phyloP scores from a whole-genome alignment of 1,140 invertebrate species.

The Micrasema minimum region DNA sequence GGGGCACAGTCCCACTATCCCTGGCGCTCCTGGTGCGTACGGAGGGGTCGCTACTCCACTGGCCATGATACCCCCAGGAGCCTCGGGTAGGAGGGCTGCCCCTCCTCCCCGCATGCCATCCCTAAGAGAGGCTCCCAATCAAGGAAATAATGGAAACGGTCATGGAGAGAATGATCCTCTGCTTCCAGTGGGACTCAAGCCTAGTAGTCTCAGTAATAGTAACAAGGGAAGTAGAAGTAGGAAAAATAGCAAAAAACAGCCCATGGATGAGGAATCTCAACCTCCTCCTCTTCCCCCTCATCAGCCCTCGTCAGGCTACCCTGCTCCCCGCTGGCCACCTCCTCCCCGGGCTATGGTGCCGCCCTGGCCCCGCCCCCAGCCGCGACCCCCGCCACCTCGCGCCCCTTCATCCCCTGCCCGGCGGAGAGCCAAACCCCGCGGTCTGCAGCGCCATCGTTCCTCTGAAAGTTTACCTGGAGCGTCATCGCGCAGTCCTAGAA shows the following conservation, averaged over 20 bases:
- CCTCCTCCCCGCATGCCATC: slow-evolving; percentile 61
- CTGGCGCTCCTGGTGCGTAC: slow-evolving; percentile 66
- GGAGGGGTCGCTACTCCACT: slow-evolving; percentile 77
- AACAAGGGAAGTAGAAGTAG: slow-evolving; percentile 60
- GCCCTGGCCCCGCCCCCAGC: slow-evolving; percentile 68
- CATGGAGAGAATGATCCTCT: slow-evolving; percentile 76
- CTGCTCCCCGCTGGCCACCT: slow-evolving; percentile 62
- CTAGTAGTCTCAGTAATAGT: slow-evolving; percentile 63
- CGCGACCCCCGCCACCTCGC: slow-evolving; percentile 59
- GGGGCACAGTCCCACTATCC: slow-evolving; percentile 56
- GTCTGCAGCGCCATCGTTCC: slow-evolving; percentile 69
- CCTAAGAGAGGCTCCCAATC: slow-evolving; percentile 57
- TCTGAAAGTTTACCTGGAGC: slow-evolving; percentile 73
- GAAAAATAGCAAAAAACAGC: slow-evolving; percentile 55
- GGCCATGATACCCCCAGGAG: slow-evolving; percentile 70
- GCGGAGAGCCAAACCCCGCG: slow-evolving; percentile 47
- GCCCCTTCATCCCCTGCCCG: slow-evolving; percentile 58
- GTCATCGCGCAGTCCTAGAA: slow-evolving; percentile 62
- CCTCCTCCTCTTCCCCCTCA: slow-evolving; percentile 69
- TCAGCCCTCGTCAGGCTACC: too few species aligned
- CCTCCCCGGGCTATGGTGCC: slow-evolving; percentile 65
- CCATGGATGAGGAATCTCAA: slow-evolving; percentile 58
- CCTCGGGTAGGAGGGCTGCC: slow-evolving; percentile 60
- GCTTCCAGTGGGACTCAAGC: slow-evolving; percentile 67
- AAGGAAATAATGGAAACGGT: slow-evolving; percentile 54